A percentile compares a stretch with the other conserved stretches of the same genome.
Conservation (phyloP, 2,888 invertebrate species). For the Schizaphis graminum region DNA sequence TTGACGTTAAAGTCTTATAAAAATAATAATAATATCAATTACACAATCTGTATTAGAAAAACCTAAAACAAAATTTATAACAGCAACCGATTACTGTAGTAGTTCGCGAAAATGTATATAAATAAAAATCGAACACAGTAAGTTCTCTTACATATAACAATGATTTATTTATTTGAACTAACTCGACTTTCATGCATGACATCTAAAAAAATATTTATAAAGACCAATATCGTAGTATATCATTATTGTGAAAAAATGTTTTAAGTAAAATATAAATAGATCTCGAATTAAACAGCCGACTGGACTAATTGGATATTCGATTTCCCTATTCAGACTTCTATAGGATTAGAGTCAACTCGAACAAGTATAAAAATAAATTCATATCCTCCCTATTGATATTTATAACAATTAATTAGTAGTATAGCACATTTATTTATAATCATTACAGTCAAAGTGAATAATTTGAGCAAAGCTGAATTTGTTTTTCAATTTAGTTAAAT, state of each 20-base stretch:
- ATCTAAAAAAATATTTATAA: background rate
- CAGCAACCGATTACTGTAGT: background rate
- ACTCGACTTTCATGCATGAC: background rate
- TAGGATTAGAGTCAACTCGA: background rate
- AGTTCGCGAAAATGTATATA: background rate
- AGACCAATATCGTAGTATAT: background rate
- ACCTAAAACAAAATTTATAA: background rate
- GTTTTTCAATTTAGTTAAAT: too few relatives aligned
- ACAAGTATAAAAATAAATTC: background rate
- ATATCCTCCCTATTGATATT: background rate
- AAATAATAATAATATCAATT: background rate
- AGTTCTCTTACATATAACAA: background rate
- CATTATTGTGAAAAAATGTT: background rate
- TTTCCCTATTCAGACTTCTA: background rate
- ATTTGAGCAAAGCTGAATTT: too few relatives aligned
- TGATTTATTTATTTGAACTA: background rate
- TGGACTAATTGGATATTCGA: background rate
- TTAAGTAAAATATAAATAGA: background rate
- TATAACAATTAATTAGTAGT: background rate
- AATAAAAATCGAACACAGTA: background rate
- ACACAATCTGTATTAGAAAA: background rate
- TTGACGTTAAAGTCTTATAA: background rate
- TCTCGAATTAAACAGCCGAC: background rate
- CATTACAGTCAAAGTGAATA: too few relatives aligned
- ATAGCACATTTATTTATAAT: background rate